Evolutionary conservation across 2,888 invertebrate genomes (phyloP).

Genomic region (Eupithecia insigniata): DNA sequence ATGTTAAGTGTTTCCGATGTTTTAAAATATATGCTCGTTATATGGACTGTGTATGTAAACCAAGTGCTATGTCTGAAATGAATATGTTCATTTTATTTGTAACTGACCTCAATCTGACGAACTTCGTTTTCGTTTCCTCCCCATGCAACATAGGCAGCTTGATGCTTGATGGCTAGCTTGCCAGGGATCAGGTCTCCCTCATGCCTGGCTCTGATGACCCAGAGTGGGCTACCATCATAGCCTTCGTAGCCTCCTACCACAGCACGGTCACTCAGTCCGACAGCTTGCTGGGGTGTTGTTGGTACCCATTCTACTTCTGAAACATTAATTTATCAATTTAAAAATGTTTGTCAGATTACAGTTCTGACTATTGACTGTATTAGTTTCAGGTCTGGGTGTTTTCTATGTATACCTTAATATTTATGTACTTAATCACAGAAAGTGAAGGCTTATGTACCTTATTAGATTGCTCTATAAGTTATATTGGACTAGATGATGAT

Average conservation of each 20-base stretch:
- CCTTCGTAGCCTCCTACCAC: slow-evolving; percentile 77
- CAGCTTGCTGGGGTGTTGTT: slow-evolving; percentile 57
- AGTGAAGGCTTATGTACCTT: neutral
- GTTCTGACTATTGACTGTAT: neutral
- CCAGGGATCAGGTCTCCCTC: slow-evolving; percentile 76
- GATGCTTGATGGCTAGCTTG: slow-evolving; percentile 73
- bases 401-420: neutral
- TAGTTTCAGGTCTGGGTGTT: neutral
- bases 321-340: neutral
- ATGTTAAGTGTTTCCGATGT: neutral
- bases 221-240: slow-evolving; percentile 74
- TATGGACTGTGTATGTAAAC: neutral
- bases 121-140: slow-evolving; percentile 70
- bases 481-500: neutral
- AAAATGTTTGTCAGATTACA: neutral
- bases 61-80: no score
- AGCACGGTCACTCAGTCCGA: slow-evolving; percentile 60
- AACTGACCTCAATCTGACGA: slow-evolving; percentile 66
- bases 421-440: neutral
- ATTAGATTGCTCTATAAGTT: neutral
- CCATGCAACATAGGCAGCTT: slow-evolving; percentile 72
- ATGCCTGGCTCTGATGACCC: slow-evolving; percentile 71
- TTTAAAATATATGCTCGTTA: neutral
- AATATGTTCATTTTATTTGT: neutral
- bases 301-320: slow-evolving; percentile 74